Evolutionary conservation across 2,113 vertebrate species (phyloP).

Genomic region (Neotragus pygmaeus): DNA sequence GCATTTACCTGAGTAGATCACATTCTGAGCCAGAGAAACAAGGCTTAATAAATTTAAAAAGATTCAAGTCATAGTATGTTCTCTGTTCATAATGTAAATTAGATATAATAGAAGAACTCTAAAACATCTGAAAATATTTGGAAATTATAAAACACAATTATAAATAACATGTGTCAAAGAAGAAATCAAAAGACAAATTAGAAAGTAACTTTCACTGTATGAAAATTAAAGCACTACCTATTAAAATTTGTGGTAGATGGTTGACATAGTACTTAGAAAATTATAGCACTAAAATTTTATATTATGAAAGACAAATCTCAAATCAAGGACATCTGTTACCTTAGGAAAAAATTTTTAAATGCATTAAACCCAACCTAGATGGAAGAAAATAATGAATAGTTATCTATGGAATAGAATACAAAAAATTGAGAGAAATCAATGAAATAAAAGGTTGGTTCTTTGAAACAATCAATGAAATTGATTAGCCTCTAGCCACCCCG

Average conservation of each 20-base stretch:
- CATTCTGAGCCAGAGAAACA: not conserved
- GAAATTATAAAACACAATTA: not conserved
- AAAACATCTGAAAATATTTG: not conserved
- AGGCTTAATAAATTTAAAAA: not conserved
- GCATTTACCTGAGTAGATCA: not conserved
- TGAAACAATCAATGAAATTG: not conserved
- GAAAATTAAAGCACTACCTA: not conserved
- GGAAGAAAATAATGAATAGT: not conserved
- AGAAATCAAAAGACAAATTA: not conserved
- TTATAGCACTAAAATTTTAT: not conserved
- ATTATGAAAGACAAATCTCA: not conserved
- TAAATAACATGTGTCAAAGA: not conserved
- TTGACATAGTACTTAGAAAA: not conserved
- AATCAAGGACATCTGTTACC: not conserved
- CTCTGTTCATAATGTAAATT: not conserved
- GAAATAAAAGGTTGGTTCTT: not conserved
- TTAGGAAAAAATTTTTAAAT: not conserved
- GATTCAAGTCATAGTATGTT: not conserved
- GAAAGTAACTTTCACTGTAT: not conserved
- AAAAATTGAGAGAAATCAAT: not conserved
- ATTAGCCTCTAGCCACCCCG: not conserved
- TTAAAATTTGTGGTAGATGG: not conserved
- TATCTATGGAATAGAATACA: not conserved
- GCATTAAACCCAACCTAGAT: not conserved
- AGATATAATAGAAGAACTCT: not conserved